These are phyloP conservation scores for Gallinago undulata DNA, from an alignment of 2,113 vertebrate genomes.

Conservation along the genomic window DNA sequence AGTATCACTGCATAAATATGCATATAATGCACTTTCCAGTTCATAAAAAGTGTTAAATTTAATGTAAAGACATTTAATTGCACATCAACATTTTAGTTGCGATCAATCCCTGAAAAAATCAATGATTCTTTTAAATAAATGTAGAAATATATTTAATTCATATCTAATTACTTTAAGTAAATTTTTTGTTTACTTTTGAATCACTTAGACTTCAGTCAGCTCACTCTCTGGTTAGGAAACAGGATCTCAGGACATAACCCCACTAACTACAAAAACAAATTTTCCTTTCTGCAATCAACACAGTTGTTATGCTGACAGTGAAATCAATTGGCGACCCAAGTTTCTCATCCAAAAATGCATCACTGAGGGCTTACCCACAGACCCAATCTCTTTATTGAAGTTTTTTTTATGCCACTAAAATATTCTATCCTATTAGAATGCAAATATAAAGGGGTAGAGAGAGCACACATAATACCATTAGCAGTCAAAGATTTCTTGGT, in stretches of 20 bases:
- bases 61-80: constrained; percentile 37
- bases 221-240: neutral
- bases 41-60: neutral
- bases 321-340: neutral
- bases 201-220: neutral
- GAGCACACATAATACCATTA: constrained; percentile 30
- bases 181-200: constrained; percentile 22
- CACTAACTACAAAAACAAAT: neutral
- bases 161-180: constrained; percentile 16
- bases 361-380: neutral
- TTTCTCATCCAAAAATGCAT: constrained; percentile 1
- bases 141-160: neutral
- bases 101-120: constrained; percentile 37
- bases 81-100: neutral
- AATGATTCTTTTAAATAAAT: neutral
- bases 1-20: constrained; percentile 58
- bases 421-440: constrained; percentile 54
- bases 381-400: neutral
- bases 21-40: constrained; percentile 48
- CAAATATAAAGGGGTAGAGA: constrained; percentile 49
- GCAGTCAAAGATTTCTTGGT: constrained; percentile 47
- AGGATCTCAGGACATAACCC: neutral
- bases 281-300: neutral
- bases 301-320: neutral
- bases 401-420: constrained; percentile 17